These are phyloP conservation scores for Anomalospiza imberbis DNA, from an alignment of 2,797 vertebrate species.

Conservation along the genomic window DNA sequence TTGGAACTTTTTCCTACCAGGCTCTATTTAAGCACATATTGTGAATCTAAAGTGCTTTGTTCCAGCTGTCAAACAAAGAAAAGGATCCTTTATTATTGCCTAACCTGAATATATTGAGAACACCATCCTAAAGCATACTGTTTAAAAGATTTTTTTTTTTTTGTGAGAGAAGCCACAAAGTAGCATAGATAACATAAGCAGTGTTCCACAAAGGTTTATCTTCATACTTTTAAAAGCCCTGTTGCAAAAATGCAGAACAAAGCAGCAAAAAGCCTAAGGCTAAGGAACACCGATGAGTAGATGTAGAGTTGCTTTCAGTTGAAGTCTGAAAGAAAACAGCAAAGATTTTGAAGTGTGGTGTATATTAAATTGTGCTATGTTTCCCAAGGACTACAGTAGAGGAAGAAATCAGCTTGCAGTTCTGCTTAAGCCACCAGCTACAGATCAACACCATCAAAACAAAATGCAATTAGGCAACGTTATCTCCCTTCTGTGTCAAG, in stretches of 20 bases:
- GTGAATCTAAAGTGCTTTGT: not conserved
- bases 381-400: not conserved
- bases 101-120: not conserved
- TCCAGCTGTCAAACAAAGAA: constrained; percentile 6
- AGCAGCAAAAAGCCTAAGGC: not conserved
- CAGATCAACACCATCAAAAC: not conserved
- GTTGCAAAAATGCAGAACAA: not conserved
- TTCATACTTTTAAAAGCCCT: not conserved
- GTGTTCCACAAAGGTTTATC: not conserved
- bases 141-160: not conserved
- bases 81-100: not conserved
- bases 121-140: not conserved
- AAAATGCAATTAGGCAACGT: not conserved
- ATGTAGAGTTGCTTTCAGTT: not conserved
- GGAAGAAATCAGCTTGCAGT: not conserved
- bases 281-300: not conserved
- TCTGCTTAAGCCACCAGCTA: not conserved
- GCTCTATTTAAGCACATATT: not conserved
- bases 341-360: not conserved
- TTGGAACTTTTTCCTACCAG: not conserved
- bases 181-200: not conserved
- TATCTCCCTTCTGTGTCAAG: not conserved
- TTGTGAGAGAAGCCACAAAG: not conserved
- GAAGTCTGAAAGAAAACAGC: not conserved
- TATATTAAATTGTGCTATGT: not conserved